Percentiles rank a stretch among this genome's conserved stretches.
Conservation (phyloP, 2,797 vertebrate genomes). For the Hapalemur alaotrensis region DNA sequence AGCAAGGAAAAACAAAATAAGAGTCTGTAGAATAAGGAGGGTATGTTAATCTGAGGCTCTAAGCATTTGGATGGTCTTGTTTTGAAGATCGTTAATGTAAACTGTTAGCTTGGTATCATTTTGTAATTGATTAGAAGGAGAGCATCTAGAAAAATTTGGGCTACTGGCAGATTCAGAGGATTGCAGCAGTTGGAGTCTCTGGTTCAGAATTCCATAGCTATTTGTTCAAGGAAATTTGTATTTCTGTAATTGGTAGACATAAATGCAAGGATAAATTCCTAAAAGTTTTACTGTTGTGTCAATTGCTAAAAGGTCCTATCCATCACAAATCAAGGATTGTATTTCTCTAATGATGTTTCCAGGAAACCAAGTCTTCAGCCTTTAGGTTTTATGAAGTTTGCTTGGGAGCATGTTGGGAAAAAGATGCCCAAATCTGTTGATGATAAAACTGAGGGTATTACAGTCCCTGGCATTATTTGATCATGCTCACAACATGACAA, state of each 20-base stretch:
- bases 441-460: not conserved
- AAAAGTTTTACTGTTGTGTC: not conserved
- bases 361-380: not conserved
- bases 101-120: not conserved
- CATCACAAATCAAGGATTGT: not conserved
- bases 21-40: no score
- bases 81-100: not conserved
- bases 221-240: not conserved
- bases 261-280: not conserved
- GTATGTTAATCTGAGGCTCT: not conserved
- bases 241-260: not conserved
- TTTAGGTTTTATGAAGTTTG: not conserved
- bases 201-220: not conserved
- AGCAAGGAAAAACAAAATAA: not conserved
- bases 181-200: not conserved
- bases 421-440: not conserved
- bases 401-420: not conserved
- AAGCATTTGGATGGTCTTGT: not conserved
- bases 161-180: not conserved
- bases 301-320: not conserved
- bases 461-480: not conserved
- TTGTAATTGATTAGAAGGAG: not conserved
- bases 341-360: not conserved
- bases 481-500: not conserved
- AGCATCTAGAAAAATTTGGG: not conserved